Percentiles rank a stretch among this genome's conserved stretches.
Conservation (phyloP, 2,113 vertebrate genomes). For the Ifrita kowaldi region DNA sequence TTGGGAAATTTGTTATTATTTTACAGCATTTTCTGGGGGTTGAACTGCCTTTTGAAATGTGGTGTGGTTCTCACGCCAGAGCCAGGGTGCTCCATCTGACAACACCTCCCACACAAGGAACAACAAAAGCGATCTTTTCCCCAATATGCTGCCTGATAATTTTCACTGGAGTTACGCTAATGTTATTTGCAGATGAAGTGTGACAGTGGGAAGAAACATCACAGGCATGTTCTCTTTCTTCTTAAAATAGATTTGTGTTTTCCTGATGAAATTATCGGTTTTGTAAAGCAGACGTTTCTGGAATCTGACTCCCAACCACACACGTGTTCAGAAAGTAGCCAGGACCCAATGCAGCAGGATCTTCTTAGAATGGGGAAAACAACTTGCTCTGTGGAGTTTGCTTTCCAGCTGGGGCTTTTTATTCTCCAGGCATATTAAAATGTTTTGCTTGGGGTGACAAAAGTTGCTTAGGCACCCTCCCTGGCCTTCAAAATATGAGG, state of each 20-base stretch:
- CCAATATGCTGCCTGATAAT: neutral
- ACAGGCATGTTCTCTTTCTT: neutral
- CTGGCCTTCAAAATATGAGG: neutral
- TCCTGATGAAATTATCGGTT: neutral
- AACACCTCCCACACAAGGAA: neutral
- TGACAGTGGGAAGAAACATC: neutral
- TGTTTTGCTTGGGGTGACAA: neutral
- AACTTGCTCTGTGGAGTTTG: neutral
- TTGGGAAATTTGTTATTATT: neutral
- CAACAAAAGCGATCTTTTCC: neutral
- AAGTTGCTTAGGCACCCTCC: neutral
- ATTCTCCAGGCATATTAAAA: neutral
- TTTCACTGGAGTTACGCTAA: neutral
- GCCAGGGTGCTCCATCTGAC: neutral
- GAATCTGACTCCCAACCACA: rapidly evolving
- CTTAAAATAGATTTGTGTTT: neutral
- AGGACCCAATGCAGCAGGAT: rapidly evolving
- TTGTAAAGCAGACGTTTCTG: neutral
- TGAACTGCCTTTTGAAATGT: neutral
- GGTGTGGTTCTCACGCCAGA: neutral
- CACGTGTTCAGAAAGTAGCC: neutral
- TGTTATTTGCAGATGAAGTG: neutral
- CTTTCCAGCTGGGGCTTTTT: neutral
- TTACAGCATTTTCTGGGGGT: neutral
- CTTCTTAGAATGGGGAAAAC: neutral